Evolutionary conservation across 2,113 vertebrate genomes (phyloP).

Genomic region (Sus scrofa): T2T-Sscrofa CM000812.6:3614001-3614500

Average conservation of each 20-base stretch:
- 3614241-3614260: constrained; percentile 65
- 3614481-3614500: neutral
- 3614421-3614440: constrained; percentile 9
- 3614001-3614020: neutral
- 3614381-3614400: constrained; percentile 24
- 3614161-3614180: constrained; percentile 58
- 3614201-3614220: constrained; percentile 26
- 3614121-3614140: neutral
- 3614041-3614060: constrained; percentile 14
- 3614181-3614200: constrained; percentile 53
- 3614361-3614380: constrained; percentile 21
- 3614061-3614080: neutral
- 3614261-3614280: constrained; percentile 48
- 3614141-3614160: constrained; percentile 55
- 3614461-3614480: constrained; percentile 48
- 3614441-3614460: neutral
- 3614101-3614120: neutral
- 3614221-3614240: constrained; percentile 50
- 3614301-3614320: constrained; percentile 71
- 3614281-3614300: constrained; percentile 76
- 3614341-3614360: constrained; percentile 57
- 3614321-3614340: constrained; percentile 28
- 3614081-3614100: neutral
- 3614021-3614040: constrained; percentile 33
- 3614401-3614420: constrained; percentile 53